Base-by-base conservation (phyloP, 2,113 vertebrate genomes). In the Morone chrysops region DNA sequence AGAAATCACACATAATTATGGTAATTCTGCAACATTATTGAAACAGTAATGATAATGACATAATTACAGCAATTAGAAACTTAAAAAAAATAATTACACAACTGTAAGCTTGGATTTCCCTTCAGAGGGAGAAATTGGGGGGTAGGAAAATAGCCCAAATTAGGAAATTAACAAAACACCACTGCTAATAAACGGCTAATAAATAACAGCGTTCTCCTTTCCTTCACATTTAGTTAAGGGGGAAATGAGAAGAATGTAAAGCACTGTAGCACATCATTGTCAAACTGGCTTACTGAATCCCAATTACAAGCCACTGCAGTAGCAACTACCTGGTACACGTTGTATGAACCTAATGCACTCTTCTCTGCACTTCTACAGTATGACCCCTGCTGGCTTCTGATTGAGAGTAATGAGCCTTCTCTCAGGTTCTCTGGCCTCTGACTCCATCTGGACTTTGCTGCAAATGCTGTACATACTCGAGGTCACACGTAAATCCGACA, bases 1-100 rank as follows among this genome's bases (percentile, higher is more conserved):
- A 84, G 72, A 82, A 93, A 93, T 87, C 50, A 82, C 80, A 83
- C 70, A 89, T 88, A 92, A 95, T 92, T 91, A 88, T 71, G 14
- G 61, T 89, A 78, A 94, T 94, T 90, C 87, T 59, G 71, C 75
- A 87, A 84, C 78, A 88, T 88, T 89, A 82, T 70, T 5, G 8
- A 87, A 87, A 83, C 68, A 69, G 65, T 86, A 76, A 89, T 86
- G 75, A 89, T 91, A 91, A 93, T 90, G 78, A 87, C 73, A 89
- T 87, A 92, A 94, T 94, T 91, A 90, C 54, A 75, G 84, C 83
- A 87, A 91, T 93, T 92, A 85, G 54, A 79, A 56, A 83, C 59
- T 1, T 68, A 36, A 45, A 72, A 83, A 80, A 41, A 75, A 89
- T 77, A 87, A 92, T 90, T 81, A 72, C 40, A 80, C 57, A 70